These are phyloP conservation scores for Tretioscincus oriximinensis DNA, from an alignment of 2,113 vertebrate genomes.

Conservation along the genomic window DNA sequence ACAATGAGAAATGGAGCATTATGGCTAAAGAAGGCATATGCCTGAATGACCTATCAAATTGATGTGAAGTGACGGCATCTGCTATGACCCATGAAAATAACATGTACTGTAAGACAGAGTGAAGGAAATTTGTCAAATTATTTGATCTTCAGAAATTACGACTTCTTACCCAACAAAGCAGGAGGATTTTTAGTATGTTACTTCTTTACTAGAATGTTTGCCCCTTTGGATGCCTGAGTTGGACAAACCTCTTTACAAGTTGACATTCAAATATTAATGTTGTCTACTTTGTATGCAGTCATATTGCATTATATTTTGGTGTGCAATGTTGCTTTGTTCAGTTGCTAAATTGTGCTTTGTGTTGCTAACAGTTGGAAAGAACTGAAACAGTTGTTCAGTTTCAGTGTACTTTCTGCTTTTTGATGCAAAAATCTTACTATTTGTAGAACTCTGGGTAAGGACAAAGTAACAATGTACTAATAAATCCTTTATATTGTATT, in stretches of 20 bases:
- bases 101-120: slow-evolving; percentile 4
- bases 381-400: not conserved
- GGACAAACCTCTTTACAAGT: not conserved
- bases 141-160: slow-evolving; percentile 8
- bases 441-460: not conserved
- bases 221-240: not conserved
- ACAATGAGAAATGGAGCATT: slow-evolving; percentile 63
- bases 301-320: not conserved
- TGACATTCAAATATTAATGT: not conserved
- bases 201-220: not conserved
- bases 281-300: not conserved
- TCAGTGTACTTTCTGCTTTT: not conserved
- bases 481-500: not conserved
- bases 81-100: slow-evolving; percentile 10
- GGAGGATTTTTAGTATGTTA: not conserved
- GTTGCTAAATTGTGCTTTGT: not conserved
- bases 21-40: slow-evolving; percentile 53
- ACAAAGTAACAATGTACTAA: not conserved
- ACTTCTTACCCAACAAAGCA: not conserved
- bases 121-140: slow-evolving; percentile 2
- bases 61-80: slow-evolving; percentile 29
- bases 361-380: not conserved
- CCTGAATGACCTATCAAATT: slow-evolving; percentile 28
- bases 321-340: not conserved
- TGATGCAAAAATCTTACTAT: not conserved